Evolutionary conservation across 2,113 vertebrate genomes (phyloP).

Genomic region (Cavia porcellus): DNA sequence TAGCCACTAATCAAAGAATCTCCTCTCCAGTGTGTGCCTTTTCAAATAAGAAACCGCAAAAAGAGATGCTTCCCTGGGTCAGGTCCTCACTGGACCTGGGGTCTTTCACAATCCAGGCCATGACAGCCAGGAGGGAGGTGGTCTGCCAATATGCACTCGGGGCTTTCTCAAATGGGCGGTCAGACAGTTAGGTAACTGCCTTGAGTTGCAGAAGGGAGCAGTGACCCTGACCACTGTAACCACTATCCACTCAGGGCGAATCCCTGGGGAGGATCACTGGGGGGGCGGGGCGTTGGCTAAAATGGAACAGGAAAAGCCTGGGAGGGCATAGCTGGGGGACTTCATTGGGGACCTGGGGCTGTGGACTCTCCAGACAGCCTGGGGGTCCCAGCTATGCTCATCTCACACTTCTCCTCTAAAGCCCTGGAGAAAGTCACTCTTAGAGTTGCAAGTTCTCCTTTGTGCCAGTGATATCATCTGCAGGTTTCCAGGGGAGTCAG

Average conservation of each 20-base stretch:
- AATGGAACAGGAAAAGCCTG: background rate
- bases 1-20: fast-evolving
- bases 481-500: constrained; percentile 78
- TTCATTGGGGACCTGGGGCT: background rate
- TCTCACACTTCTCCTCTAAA: background rate
- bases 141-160: background rate
- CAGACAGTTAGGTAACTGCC: background rate
- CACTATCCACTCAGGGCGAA: fast-evolving
- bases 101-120: background rate
- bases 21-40: background rate
- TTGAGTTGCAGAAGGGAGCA: background rate
- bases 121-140: background rate
- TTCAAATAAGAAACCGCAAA: background rate
- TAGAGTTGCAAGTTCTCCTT: background rate
- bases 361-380: background rate
- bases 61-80: background rate
- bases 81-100: background rate
- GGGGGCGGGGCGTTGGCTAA: background rate
- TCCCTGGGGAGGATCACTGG: too few species aligned
- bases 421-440: background rate
- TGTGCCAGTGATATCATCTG: constrained; percentile 77
- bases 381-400: fast-evolving
- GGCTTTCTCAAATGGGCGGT: fast-evolving
- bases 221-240: background rate
- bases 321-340: background rate